Conservation (phyloP, 1,140 invertebrate genomes). For the Drosophila micromelanica region DNA sequence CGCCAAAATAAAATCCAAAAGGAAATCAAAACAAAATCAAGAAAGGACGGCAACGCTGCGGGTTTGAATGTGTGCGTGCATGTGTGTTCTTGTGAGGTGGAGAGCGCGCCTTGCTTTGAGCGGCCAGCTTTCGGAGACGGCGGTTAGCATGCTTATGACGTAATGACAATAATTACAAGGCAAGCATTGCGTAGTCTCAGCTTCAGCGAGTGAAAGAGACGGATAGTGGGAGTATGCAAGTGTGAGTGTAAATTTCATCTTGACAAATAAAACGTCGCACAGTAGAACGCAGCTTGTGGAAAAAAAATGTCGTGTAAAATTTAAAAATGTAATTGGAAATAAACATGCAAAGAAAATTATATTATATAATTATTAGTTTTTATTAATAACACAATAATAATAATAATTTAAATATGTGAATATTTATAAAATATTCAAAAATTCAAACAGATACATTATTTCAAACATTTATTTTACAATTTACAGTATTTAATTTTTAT, state of each 20-base stretch:
- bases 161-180: constrained; percentile 68
- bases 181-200: constrained; percentile 13
- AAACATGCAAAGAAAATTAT: too few relatives aligned
- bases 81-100: background rate
- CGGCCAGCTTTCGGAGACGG: constrained; percentile 26
- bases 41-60: constrained; percentile 4
- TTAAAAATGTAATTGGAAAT: too few relatives aligned
- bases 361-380: too few relatives aligned
- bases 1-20: constrained; percentile 34
- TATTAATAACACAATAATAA: too few relatives aligned
- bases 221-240: constrained; percentile 5
- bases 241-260: constrained; percentile 30
- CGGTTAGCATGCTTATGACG: constrained; percentile 64
- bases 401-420: too few relatives aligned
- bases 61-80: background rate
- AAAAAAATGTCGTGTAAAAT: background rate
- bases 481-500: too few relatives aligned
- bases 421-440: too few relatives aligned
- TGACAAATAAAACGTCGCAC: constrained; percentile 29
- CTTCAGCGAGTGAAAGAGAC: background rate
- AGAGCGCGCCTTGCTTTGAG: constrained; percentile 10
- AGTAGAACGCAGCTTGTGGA: constrained; percentile 4
- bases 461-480: too few relatives aligned
- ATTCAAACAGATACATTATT: too few relatives aligned
- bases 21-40: constrained; percentile 54